Evolutionary conservation across 2,797 vertebrate genomes (phyloP).

Genomic region (Phataginus tetradactyla): DNA sequence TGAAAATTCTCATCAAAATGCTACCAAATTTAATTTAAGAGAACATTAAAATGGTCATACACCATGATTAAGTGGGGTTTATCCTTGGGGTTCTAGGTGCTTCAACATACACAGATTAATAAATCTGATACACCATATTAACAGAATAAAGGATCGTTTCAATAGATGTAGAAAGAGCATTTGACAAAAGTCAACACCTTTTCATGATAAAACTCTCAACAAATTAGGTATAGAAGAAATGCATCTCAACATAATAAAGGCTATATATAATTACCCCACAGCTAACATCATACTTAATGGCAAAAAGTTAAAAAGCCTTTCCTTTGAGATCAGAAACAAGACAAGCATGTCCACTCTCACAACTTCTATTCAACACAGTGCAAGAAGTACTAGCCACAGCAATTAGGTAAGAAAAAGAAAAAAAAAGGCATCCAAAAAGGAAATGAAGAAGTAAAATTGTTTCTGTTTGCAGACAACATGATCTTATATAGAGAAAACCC

Average conservation of each 20-base stretch:
- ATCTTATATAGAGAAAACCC: not conserved
- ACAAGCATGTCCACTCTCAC: not conserved
- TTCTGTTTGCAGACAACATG: not conserved
- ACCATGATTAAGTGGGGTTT: not conserved
- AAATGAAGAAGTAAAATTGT: conserved; percentile 12
- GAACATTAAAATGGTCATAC: not conserved
- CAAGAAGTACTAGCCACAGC: not conserved
- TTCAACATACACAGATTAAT: not conserved
- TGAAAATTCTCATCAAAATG: not conserved
- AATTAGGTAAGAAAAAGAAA: not conserved
- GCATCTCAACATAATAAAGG: not conserved
- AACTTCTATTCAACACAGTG: not conserved
- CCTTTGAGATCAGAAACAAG: not conserved
- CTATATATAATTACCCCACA: not conserved
- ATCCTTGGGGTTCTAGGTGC: not conserved
- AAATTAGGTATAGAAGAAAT: not conserved
- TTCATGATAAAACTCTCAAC: not conserved
- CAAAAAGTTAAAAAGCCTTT: not conserved
- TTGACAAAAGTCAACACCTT: not conserved
- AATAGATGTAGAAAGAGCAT: not conserved
- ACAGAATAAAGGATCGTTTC: not conserved
- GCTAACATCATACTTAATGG: not conserved
- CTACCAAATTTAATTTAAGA: not conserved
- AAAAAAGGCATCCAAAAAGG: not conserved
- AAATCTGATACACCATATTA: not conserved